A percentile compares a stretch with the other conserved stretches of the same genome.
phyloP scores from a whole-genome alignment of 2,797 vertebrate species.

The Pygocentrus nattereri region DNA sequence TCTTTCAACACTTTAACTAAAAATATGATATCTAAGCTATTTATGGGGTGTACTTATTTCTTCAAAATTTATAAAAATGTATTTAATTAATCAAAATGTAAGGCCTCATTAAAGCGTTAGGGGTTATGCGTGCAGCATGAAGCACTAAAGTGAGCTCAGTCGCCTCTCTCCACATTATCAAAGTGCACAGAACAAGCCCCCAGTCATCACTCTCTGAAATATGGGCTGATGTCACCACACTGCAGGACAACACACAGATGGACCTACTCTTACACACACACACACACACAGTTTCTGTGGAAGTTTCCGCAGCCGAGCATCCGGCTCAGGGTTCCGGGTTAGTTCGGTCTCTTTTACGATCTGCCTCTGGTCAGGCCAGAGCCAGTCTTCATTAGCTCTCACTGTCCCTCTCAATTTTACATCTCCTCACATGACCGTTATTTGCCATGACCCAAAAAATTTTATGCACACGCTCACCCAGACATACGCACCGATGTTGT shows the following conservation, averaged over 20 bases:
- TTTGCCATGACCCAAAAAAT: conserved; percentile 43
- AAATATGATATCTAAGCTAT: too few species aligned
- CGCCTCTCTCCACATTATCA: neutral
- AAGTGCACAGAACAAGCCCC: conserved; percentile 43
- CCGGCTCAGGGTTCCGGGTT: conserved; percentile 14
- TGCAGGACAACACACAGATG: conserved; percentile 65
- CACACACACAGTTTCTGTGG: conserved; percentile 4
- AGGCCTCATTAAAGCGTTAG: neutral
- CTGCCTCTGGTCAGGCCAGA: conserved; percentile 32
- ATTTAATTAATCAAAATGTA: neutral
- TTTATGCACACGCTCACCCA: neutral
- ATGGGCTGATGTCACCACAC: conserved; percentile 70
- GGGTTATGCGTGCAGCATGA: neutral
- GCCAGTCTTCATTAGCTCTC: conserved; percentile 32
- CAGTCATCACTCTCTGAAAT: conserved; percentile 66
- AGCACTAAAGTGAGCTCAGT: conserved; percentile 27
- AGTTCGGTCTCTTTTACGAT: conserved; percentile 9
- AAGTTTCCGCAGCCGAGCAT: conserved; percentile 65
- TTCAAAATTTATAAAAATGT: too few species aligned
- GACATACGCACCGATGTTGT: neutral
- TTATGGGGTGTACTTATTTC: too few species aligned
- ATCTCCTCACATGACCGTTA: conserved; percentile 45
- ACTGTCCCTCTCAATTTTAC: conserved; percentile 41
- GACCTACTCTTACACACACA: conserved; percentile 59
- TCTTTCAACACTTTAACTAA: too few species aligned